Evolutionary conservation across 2,797 vertebrate species (phyloP).

Genomic region (Vultur gryphus): DNA sequence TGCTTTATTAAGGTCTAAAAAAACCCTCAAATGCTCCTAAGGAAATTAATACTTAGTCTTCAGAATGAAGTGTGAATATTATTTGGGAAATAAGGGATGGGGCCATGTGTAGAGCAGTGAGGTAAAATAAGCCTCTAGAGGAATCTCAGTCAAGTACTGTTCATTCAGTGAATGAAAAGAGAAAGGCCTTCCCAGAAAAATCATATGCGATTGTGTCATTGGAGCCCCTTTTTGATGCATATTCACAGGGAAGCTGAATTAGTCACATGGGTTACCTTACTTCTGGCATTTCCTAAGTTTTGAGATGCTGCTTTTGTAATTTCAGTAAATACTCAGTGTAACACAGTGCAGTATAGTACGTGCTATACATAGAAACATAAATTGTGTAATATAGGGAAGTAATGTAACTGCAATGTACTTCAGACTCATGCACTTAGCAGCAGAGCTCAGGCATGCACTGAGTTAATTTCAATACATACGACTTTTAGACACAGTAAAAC

Average conservation of each 20-base stretch:
- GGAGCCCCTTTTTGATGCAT: neutral
- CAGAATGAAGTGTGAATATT: neutral
- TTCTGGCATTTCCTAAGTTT: neutral
- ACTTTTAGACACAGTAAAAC: neutral
- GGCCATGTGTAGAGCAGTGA: neutral
- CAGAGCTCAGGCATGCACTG: neutral
- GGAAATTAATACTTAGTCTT: neutral
- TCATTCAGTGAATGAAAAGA: neutral
- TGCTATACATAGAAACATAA: neutral
- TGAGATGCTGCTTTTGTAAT: neutral
- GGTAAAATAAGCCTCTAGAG: neutral
- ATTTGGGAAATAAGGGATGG: neutral
- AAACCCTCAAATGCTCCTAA: neutral
- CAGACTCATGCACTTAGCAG: neutral
- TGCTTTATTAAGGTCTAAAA: neutral
- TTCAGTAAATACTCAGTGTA: neutral
- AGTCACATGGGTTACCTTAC: neutral
- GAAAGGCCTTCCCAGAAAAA: neutral
- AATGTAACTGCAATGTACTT: neutral
- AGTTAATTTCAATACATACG: neutral
- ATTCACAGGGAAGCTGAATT: neutral
- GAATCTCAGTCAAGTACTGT: neutral
- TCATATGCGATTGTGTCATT: fast-evolving
- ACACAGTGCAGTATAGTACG: neutral
- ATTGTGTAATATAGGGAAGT: neutral